Conservation (phyloP, 2,113 vertebrate genomes). For the Tonatia bakeri region DNA sequence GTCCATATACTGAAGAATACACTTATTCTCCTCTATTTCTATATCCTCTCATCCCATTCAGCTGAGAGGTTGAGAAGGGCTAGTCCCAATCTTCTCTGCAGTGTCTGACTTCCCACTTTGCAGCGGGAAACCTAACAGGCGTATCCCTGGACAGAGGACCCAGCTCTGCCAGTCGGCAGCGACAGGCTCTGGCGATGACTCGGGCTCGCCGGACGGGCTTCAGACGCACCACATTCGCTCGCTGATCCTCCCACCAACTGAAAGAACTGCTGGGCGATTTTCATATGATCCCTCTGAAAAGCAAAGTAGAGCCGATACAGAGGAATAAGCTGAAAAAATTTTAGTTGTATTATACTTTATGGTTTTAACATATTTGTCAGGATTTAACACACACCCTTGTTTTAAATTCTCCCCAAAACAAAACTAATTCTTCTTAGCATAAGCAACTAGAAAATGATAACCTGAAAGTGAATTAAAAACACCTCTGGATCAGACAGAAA, state of each 20-base stretch:
- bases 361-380: not conserved
- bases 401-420: not conserved
- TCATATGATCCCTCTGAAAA: constrained; percentile 93
- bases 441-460: not conserved
- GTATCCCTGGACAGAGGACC: not conserved
- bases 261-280: constrained; percentile 97
- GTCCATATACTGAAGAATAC: not conserved
- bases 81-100: not conserved
- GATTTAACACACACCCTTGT: not conserved
- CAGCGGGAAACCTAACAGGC: not conserved
- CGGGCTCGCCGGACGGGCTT: not conserved
- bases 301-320: not conserved
- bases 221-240: constrained; percentile 92
- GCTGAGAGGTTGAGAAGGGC: not conserved
- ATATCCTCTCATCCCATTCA: not conserved
- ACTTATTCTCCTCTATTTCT: not conserved
- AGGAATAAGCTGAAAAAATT: not conserved
- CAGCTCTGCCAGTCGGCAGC: not conserved
- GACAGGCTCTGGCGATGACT: not conserved
- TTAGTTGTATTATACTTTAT: not conserved
- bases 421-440: not conserved
- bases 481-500: not conserved
- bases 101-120: not conserved
- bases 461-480: not conserved
- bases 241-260: constrained; percentile 97